Evolutionary conservation across 30 jellyfish, hydroid and myxozoan species (phyloP).

Genomic region (Sanderia malayensis): DNA sequence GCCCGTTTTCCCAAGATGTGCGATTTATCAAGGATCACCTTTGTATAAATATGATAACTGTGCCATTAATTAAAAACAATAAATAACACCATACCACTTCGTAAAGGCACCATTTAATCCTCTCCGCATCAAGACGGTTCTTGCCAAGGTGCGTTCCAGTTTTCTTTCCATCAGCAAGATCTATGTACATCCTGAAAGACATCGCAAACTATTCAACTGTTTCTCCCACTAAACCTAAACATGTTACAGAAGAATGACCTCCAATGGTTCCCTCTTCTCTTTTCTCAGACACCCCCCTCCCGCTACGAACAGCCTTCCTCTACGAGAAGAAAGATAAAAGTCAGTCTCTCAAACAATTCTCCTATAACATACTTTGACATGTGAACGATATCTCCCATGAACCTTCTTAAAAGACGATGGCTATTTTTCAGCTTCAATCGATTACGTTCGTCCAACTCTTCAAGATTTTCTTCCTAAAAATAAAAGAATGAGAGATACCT

Average conservation of each 20-base stretch:
- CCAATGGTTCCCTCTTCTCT: too few relatives aligned
- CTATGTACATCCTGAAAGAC: constrained; percentile 67
- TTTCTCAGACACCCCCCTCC: too few relatives aligned
- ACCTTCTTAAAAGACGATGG: constrained; percentile 41
- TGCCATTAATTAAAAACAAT: too few relatives aligned
- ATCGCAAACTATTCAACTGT: neutral
- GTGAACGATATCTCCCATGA: constrained; percentile 92
- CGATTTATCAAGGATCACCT: too few relatives aligned
- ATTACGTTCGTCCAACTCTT: constrained; percentile 83
- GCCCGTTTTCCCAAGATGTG: too few relatives aligned
- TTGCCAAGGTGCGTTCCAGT: constrained; percentile 89
- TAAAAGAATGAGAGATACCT: too few relatives aligned
- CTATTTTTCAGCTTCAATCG: constrained; percentile 72
- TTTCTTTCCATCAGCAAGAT: constrained; percentile 93
- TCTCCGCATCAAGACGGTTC: constrained; percentile 74
- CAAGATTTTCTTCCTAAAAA: constrained; percentile 80
- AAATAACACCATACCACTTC: constrained; percentile 61
- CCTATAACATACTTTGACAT: constrained; percentile 98
- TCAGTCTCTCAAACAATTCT: too few relatives aligned
- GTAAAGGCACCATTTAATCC: constrained; percentile 50
- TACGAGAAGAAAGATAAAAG: too few relatives aligned
- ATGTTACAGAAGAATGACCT: too few relatives aligned
- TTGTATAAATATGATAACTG: too few relatives aligned
- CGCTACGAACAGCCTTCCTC: too few relatives aligned
- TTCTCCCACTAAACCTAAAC: too few relatives aligned